Evolutionary conservation across 2,797 vertebrate genomes (phyloP), one percentile per base, ranked within the genome.

Genomic region (Halcyon smyrnensis): DNA sequence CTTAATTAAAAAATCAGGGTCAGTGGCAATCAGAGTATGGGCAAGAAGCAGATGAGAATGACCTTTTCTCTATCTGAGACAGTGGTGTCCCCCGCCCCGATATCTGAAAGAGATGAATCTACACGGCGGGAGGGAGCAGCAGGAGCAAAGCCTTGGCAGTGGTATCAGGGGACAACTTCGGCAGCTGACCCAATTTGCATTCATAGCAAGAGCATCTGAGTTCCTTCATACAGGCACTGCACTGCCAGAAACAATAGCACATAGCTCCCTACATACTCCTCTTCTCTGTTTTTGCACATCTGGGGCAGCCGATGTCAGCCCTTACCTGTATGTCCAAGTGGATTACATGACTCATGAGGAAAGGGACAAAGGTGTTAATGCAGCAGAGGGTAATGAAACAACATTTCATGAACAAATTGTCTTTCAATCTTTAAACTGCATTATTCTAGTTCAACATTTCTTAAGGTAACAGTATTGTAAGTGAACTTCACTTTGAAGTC

Each of bases 151-250:
- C 32, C 60, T 87, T 0, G 0, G 1, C 48, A 13, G 21, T 56
- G 70, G 63, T 84, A 80, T 18, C 88, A 88, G 14, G 90, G 62
- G 77, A 89, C 56, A 62, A 1, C 46, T 67, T 84, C 1, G 0
- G 74, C 67, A 83, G 81, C 91, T 92, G 91, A 96, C 86, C 71
- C 60, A 70, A 89, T 95, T 92, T 87, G 41, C 64, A 90, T 92
- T 83, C 84, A 77, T 60, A 84, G 34, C 43, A 77, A 85, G 93
- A 95, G 46, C 43, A 30, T 56, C 77, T 60, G 45, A 93, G 15
- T 46, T 84, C 56, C 75, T 74, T 86, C 24, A 9, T 45, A 56
- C 50, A 93, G 68, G 45, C 27, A 6, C 19, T 74, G 56, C 37
- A 5, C 27, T 60, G 60, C 11, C 80, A 67, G 36, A n/a, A 82